A percentile compares a stretch with the other conserved stretches of the same genome.
Conservation (phyloP, 92 coral and sea anemone genomes). For the Siderastrea siderea region DNA sequence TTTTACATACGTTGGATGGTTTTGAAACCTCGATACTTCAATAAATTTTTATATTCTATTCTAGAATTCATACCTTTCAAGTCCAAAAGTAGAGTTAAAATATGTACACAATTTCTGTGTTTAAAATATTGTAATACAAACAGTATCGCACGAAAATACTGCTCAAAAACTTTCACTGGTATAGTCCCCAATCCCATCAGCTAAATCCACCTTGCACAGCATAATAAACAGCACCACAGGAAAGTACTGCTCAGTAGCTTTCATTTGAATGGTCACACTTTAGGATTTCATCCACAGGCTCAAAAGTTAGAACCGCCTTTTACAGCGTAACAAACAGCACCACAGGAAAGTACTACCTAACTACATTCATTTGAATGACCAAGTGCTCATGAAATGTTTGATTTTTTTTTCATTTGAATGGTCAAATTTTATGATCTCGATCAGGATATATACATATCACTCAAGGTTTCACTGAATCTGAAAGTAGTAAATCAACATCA, state of each 20-base stretch:
- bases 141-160: neutral
- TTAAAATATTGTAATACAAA: neutral
- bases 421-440: too few species aligned
- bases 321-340: neutral
- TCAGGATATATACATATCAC: too few species aligned
- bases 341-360: neutral
- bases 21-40: too few species aligned
- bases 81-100: too few species aligned
- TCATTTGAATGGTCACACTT: constrained; percentile 9
- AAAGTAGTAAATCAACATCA: neutral
- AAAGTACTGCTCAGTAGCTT: neutral
- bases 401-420: too few species aligned
- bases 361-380: too few species aligned
- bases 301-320: constrained; percentile 3
- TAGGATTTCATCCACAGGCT: neutral
- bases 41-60: too few species aligned
- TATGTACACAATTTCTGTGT: too few species aligned
- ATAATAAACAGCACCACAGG: constrained; percentile 14
- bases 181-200: neutral
- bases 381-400: too few species aligned
- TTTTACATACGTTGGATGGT: too few species aligned
- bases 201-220: neutral
- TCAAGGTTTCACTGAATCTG: too few species aligned
- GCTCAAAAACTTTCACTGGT: neutral
- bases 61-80: too few species aligned